Conservation (phyloP, 2,113 vertebrate genomes). For the Cervus canadensis region DNA sequence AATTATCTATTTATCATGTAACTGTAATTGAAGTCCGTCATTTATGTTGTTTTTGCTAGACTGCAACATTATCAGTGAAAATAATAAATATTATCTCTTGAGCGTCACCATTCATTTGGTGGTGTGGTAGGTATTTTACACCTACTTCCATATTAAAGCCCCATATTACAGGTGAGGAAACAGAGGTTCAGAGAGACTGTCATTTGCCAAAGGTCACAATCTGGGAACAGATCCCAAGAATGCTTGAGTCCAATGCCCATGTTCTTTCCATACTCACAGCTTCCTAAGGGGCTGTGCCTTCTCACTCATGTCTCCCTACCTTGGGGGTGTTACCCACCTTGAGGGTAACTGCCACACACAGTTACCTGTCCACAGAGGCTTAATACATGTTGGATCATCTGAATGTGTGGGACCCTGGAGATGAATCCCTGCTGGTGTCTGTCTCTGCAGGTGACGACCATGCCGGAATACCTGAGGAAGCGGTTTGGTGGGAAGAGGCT, state of each 20-base stretch:
- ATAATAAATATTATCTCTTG: background rate
- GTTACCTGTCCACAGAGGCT: background rate
- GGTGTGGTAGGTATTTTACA: background rate
- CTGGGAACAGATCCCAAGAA: background rate
- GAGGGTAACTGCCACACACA: background rate
- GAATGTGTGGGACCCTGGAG: background rate
- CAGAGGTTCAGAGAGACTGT: background rate
- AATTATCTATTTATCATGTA: background rate
- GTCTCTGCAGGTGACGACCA: constrained; percentile 89
- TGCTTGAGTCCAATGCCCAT: background rate
- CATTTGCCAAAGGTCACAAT: background rate
- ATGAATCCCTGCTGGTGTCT: background rate
- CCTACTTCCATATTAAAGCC: background rate
- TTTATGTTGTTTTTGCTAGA: background rate
- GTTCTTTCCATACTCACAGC: background rate
- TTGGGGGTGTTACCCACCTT: background rate
- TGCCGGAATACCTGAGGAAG: constrained; percentile 95
- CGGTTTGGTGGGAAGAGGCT: constrained; percentile 93
- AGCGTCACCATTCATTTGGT: background rate
- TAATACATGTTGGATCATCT: background rate
- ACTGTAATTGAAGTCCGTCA: background rate
- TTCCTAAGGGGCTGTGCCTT: background rate
- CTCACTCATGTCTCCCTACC: background rate
- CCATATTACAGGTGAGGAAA: background rate
- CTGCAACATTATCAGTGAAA: background rate